Evolutionary conservation across 1,140 invertebrate genomes (phyloP), one percentile per base, ranked within the genome.

Genomic region (Papilio xuthus): DNA sequence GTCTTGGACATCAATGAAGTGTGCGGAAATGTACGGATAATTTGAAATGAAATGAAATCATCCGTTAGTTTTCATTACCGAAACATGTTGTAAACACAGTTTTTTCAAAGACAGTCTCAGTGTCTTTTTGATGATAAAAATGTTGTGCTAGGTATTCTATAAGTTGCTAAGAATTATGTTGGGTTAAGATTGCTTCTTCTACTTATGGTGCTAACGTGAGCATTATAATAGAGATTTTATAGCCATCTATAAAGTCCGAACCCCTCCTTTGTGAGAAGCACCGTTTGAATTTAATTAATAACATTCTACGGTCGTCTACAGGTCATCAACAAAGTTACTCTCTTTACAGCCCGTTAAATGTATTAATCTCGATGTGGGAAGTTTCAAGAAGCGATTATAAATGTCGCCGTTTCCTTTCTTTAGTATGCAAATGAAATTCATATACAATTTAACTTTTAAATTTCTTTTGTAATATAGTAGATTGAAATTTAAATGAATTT

Each of bases 261-360:
- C 70, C 70, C n/a, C 18, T 28, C 28, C 67, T 70, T 70, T 71
- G 70, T 71, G 70, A 41, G 28, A 67, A 15, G 67, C 32, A 23
- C 20, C 70, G 32, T 71, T 71, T 71, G 70, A 71, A 71, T 42
- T 71, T 71, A 71, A 71, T 71, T 71, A 71, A 71, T 41, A 71
- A 42, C 41, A 42, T 72, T 42, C 9, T 44, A n/a, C 41, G 20
- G 18, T 42, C 20, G 37, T 44, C 70, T 72, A 44, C 70, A 72
- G 70, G 70, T 72, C 47, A 44, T 72, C 70, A 28, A 42, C 70
- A 44, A 72, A 72, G 70, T 72, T 72, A 44, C 70, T 72, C 70
- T 42, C 70, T 72, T 72, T 72, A 72, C 70, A 72, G 70, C 41
- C 42, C 70, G 41, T 72, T 72, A 44, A 72, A 72, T 28, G 69